Evolutionary conservation across 2,888 invertebrate genomes (phyloP), one percentile per base, ranked within the genome.

Genomic region (Sicus ferrugineus): DNA sequence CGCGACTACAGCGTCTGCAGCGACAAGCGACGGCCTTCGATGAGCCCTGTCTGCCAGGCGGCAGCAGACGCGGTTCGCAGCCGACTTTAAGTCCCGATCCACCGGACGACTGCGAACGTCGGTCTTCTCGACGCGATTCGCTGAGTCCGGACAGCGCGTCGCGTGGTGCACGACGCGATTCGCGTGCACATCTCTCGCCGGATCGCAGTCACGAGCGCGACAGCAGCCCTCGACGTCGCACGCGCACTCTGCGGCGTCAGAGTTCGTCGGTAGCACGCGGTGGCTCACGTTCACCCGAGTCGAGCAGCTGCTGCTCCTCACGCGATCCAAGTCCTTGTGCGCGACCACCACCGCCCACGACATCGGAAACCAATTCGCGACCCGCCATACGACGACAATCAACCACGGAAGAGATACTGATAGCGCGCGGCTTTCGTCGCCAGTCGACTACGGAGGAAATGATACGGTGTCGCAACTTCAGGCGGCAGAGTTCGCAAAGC

Each of bases 391-490:
- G 95, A 70, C 88, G 95, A 70, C 95, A 95, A 86, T 95, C 95
- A 31, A 95, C 95, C 16, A 96, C 95, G 0, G 95, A 95, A 83
- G 96, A 96, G 85, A 96, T 96, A 78, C 86, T 96, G 50, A 95
- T 95, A 78, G 94, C 95, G 0, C 89, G 95, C 68, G 96, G 96
- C 2, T 96, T 96, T 83, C 89, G 96, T 0, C 88, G 95, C 16
- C 95, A 96, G 81, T 94, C 94, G 3, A 96, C 96, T 9, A 95
- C 95, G 0, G 95, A 96, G 80, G 96, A 96, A 85, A 95, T 95
- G 93, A 95, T 95, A 72, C 89, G 95, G 11, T 95, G 95, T 80
- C 88, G 95, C 38, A 96, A 96, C 83, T 96, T 95, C 81, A 89
- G 95, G n/a, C 89, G 95, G 21, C 94, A 94, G 83, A 93, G 93